phyloP scores from a whole-genome alignment of 2,113 vertebrate species.

The Pelecanus crispus region DNA sequence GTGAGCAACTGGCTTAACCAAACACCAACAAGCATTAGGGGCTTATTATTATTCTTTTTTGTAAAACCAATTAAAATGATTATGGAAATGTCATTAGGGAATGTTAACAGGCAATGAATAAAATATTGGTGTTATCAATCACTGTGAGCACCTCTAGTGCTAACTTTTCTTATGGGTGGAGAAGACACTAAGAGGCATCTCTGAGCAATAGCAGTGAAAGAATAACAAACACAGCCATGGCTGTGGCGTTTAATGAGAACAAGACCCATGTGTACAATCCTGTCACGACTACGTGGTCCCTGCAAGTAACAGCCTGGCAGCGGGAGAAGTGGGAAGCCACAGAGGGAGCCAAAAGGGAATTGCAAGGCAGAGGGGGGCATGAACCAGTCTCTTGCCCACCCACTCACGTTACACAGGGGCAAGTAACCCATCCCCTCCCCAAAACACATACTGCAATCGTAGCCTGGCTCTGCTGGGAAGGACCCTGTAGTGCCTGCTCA shows the following conservation, averaged over 20 bases:
- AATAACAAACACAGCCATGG: background rate
- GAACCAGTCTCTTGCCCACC: background rate
- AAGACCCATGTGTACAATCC: background rate
- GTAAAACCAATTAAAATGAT: constrained; percentile 39
- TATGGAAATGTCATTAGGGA: background rate
- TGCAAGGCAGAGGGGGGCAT: background rate
- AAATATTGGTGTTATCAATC: background rate
- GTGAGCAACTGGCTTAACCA: background rate
- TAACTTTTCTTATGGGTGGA: background rate
- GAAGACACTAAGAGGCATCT: background rate
- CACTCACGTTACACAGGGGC: background rate
- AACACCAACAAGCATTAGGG: constrained; percentile 2
- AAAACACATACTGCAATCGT: rapidly evolving
- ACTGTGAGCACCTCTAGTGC: background rate
- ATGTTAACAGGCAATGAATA: background rate
- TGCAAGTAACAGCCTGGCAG: background rate
- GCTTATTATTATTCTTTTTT: background rate
- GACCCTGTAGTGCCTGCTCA: background rate
- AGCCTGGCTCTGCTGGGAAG: background rate
- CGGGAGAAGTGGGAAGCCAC: background rate
- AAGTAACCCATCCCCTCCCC: background rate
- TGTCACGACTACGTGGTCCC: rapidly evolving
- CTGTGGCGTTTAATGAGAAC: background rate
- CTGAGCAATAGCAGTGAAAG: background rate
- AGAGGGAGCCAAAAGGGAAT: background rate